These are phyloP conservation scores for Pipra filicauda DNA, from an alignment of 2,113 vertebrate genomes.

Conservation along the genomic window DNA sequence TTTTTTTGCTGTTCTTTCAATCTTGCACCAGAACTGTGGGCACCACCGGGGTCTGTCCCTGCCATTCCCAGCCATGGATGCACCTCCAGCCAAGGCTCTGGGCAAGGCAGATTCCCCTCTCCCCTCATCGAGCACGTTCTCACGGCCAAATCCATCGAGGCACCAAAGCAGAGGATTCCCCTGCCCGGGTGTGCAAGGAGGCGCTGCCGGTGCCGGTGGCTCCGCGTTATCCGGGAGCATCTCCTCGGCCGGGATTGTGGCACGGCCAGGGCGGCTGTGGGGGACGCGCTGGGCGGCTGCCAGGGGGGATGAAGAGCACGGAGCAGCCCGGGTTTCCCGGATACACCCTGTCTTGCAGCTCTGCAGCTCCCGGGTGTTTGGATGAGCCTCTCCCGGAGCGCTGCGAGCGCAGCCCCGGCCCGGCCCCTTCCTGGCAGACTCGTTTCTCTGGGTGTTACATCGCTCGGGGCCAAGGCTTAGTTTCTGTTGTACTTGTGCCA, in stretches of 20 bases:
- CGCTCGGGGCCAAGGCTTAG: conserved; percentile 61
- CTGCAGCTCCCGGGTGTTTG: background rate
- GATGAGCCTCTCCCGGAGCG: background rate
- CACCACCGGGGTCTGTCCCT: background rate
- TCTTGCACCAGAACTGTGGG: background rate
- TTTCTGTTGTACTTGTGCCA: conserved; percentile 71
- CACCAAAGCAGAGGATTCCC: background rate
- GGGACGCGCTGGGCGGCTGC: background rate
- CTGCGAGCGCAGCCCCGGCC: background rate
- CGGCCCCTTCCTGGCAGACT: conserved; percentile 54
- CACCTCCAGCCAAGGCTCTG: background rate
- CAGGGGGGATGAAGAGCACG: background rate
- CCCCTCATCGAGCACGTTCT: accelerated
- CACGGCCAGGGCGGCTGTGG: background rate
- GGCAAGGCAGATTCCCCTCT: background rate
- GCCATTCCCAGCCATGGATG: accelerated
- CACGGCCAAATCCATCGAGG: accelerated
- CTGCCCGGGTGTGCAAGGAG: background rate
- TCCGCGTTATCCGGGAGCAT: background rate
- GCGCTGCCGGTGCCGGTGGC: background rate
- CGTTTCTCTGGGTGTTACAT: conserved; percentile 65
- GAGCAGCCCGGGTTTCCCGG: conserved; percentile 42
- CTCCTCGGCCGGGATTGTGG: background rate
- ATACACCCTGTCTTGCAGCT: conserved; percentile 51
- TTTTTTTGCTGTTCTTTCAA: background rate